These are phyloP conservation scores for Cantharis lateralis DNA, from an alignment of 2,888 invertebrate species.

Conservation along the genomic window DNA sequence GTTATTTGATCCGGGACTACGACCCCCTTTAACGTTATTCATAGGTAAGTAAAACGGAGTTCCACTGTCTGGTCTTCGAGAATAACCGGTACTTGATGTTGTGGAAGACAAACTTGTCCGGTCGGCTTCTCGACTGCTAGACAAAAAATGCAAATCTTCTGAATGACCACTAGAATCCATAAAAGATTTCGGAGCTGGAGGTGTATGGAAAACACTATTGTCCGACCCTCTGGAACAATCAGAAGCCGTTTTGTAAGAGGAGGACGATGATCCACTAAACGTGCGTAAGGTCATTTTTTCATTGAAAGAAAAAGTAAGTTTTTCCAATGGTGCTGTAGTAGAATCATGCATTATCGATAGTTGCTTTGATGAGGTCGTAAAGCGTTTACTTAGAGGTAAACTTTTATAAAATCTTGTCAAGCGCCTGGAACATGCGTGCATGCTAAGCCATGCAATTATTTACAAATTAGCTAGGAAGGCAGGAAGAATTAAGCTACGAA, in stretches of 20 bases:
- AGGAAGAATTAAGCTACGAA: background rate
- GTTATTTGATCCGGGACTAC: slow-evolving; percentile 64
- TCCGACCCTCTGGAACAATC: slow-evolving; percentile 61
- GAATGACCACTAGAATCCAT: slow-evolving; percentile 63
- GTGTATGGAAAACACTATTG: slow-evolving; percentile 63
- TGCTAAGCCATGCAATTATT: slow-evolving; percentile 37
- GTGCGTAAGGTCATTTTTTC: slow-evolving; percentile 47
- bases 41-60: slow-evolving; percentile 63
- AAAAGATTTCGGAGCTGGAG: slow-evolving; percentile 60
- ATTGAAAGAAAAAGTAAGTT: slow-evolving; percentile 53
- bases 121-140: slow-evolving; percentile 61
- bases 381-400: slow-evolving; percentile 48
- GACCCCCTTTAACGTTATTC: slow-evolving; percentile 59
- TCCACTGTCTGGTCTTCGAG: slow-evolving; percentile 58
- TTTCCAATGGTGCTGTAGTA: slow-evolving; percentile 47
- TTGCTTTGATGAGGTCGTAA: slow-evolving; percentile 42
- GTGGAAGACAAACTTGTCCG: slow-evolving; percentile 66
- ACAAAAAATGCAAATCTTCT: slow-evolving; percentile 59
- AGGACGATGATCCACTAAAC: slow-evolving; percentile 42
- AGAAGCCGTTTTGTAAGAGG: slow-evolving; percentile 49
- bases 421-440: slow-evolving; percentile 51
- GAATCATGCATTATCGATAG: slow-evolving; percentile 45
- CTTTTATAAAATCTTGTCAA: slow-evolving; percentile 51
- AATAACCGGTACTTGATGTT: slow-evolving; percentile 63
- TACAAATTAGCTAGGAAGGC: slow-evolving; percentile 4